Conservation (phyloP, 2,113 vertebrate genomes). For the Myotis yumanensis region DNA sequence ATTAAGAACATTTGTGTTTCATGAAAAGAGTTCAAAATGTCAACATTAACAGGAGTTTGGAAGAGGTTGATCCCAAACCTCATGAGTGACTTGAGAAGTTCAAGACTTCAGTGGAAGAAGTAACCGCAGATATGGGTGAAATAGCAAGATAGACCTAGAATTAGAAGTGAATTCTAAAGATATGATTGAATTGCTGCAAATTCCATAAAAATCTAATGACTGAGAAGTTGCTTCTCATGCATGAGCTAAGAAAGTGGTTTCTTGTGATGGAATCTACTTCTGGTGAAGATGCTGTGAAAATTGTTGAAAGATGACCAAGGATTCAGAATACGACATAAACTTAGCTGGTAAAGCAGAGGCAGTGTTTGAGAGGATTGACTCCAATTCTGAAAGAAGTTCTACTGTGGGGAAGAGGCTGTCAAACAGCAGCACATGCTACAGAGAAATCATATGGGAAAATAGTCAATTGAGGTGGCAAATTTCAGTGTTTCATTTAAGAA, state of each 20-base stretch:
- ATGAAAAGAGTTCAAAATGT: not conserved
- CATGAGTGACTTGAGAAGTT: not conserved
- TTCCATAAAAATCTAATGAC: not conserved
- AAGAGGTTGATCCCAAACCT: not conserved
- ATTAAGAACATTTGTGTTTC: not conserved
- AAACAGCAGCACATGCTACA: not conserved
- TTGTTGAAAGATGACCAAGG: not conserved
- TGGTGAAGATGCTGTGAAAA: not conserved
- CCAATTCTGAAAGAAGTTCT: not conserved
- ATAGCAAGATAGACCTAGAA: not conserved
- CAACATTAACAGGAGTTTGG: not conserved
- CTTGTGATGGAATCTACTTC: not conserved
- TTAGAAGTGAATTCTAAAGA: not conserved
- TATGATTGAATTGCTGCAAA: not conserved
- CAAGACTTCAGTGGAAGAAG: not conserved
- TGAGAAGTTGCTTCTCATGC: not conserved
- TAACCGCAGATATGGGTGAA: not conserved
- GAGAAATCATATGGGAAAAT: not conserved
- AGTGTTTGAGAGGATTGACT: not conserved
- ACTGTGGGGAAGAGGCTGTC: not conserved
- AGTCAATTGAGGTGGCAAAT: not conserved
- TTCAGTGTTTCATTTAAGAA: not conserved
- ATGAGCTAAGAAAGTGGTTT: not conserved
- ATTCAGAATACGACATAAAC: not conserved
- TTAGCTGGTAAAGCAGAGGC: not conserved